Base-by-base conservation (phyloP, 2,113 vertebrate genomes). In the Trochalopteron elliotii region DNA sequence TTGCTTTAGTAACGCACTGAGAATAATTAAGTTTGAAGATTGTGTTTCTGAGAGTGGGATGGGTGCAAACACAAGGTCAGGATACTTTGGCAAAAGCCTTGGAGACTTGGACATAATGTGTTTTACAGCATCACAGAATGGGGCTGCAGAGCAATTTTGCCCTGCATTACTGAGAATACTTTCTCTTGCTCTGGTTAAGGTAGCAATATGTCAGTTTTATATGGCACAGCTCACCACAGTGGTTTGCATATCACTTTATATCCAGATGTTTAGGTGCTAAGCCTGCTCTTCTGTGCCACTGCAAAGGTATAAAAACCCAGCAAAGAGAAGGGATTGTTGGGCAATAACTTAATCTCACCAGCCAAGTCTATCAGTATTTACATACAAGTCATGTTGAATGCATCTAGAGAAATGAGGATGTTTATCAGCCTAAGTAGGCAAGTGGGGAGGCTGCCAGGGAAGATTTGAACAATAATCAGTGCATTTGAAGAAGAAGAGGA, bases 11-110 rank as follows among this genome's bases (percentile, higher is more conserved):
- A 76, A 87, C 15, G 8, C 53, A 8, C 30, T 27, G 72, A 89
- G 63, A 74, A 93, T 94, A 95, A 93, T 93, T 83, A 85, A 86
- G 56, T 88, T 94, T 77, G 80, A 83, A 90, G 71, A 85, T 30
- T 40, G 15, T 47, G 28, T 92, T 94, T 93, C 45, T 55, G 82
- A 72, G 71, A 63, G 59, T n/a, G 42, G 52, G 33, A 18, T 83
- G 68, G 2, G 1, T 89, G 83, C 49, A 94, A 94, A 65, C 65
- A 52, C 56, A 53, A 83, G 79, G 93, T 90, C 82, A 94, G 79
- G 59, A 33, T 80, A 57, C 69, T 90, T 80, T 67, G 72, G 71
- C 47, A 77, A 83, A 86, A 83, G 35, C 69, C 76, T 74, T 59
- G 45, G 59, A 68, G 50, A 28, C 70, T 95, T 80, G 67, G 64